Evolutionary conservation across 2,888 invertebrate species (phyloP), one percentile per base, ranked within the genome.

Genomic region (Cosmopolites sordidus): DNA sequence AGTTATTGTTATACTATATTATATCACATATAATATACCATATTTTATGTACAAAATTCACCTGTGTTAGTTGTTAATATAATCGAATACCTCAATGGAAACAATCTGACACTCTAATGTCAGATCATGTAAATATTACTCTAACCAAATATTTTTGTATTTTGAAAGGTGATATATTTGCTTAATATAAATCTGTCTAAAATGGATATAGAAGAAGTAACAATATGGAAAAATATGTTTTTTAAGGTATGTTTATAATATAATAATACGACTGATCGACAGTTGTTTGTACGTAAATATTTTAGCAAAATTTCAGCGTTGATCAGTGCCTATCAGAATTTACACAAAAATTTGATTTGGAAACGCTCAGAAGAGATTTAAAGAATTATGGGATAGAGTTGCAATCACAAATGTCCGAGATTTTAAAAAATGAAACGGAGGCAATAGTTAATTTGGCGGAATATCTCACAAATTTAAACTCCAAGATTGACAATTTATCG

Each of bases 381-480:
- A 91, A 92, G 2, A 78, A 89, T 15, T 97, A 96, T 73, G 78
- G 97, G 42, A 92, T 92, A 75, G 86, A 92, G n/a, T 77, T 98
- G 1, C 83, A 95, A 62, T 84, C 90, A 54, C 89, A 94, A 11
- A 94, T 98, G 92, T 92, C 97, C 61, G 96, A 98, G 73, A 82
- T 98, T 5, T 94, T 98, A 62, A 98, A 98, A 75, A 92, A 93
- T 70, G 97, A 99, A 71, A 99, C 98, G 70, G 94, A 93, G 2
- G 95, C 97, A 72, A 98, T 98, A 76, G 95, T 98, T 4, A 95
- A 94, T 76, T 78, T 99, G 41, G 96, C 97, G 3, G 93, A 93
- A 41, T 95, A 95, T 72, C 79, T 98, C 62, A 94, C 94, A 59
- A 94, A 94, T 5, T 79, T 96, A 60, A 93, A 93, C 75, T 89